Evolutionary conservation across 2,113 vertebrate species (phyloP), one percentile per base, ranked within the genome.

Genomic region (Rhinogobius similis): DNA sequence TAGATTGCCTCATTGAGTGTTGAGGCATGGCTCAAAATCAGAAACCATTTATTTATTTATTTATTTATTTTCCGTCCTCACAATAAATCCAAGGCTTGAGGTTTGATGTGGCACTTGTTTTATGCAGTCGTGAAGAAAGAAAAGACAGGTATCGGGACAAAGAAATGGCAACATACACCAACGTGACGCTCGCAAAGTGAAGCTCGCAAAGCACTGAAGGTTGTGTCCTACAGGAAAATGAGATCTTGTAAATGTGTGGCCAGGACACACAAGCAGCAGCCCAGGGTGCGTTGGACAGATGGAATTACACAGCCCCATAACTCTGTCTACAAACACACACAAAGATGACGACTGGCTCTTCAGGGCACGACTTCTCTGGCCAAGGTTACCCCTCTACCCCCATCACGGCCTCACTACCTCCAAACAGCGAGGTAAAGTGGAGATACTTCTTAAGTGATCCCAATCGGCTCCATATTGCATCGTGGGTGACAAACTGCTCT

Each of bases 291-390:
- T 43, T 55, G 55, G 68, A 82, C 84, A 84, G 82, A 87, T 81
- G 79, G 80, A 89, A 87, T 87, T 84, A 82, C 79, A 87, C 82
- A 82, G 75, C 73, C 62, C 56, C 72, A 67, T 80, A 78, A 87
- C 72, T 83, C 82, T 67, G 66, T 62, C 62, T 62, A 70, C 73
- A 58, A 76, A 84, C 68, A 73, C 62, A 78, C 78, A 86, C 70
- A 75, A 70, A 81, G 82, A 73, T 27, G 73, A 88, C 83, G 65
- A 82, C 62, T 68, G 72, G 83, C 82, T 82, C 81, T 81, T 69
- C 73, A 46, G 73, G 67, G 68, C 26, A 1, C 62, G 59, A 71
- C 39, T 71, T 83, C 82, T 79, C 62, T 50, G 43, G 70, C 69
- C 82, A 77, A 84, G 86, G 82, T 86, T 71, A 84, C 66, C 48